Percentiles rank a stretch among this genome's conserved stretches.
Evolutionary conservation across 2,888 invertebrate genomes (phyloP).

Genomic region (Boloria selene): DNA sequence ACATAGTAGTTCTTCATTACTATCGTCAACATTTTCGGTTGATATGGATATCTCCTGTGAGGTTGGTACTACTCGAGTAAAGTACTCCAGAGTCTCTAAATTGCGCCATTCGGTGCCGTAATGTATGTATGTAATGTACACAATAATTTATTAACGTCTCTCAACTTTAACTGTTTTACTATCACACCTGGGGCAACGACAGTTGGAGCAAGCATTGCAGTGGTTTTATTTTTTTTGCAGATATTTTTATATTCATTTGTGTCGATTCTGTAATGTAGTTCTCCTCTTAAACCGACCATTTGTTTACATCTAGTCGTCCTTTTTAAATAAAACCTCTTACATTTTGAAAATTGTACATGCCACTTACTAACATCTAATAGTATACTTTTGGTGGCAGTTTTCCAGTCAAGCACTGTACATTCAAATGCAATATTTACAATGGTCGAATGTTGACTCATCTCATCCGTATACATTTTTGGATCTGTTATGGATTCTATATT

Average conservation of each 20-base stretch:
- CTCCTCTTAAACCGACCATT: constrained; percentile 35
- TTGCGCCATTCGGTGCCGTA: constrained; percentile 22
- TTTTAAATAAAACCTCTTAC: constrained; percentile 42
- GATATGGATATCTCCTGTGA: constrained; percentile 26
- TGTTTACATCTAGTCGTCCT: constrained; percentile 18
- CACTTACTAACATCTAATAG: constrained; percentile 30
- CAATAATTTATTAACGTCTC: constrained; percentile 26
- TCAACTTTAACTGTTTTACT: constrained; percentile 30
- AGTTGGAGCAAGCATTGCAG: constrained; percentile 11
- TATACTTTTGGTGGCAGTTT: not conserved
- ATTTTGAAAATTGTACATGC: constrained; percentile 41
- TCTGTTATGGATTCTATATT: too few species aligned
- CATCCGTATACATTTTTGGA: too few species aligned
- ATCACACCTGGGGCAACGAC: constrained; percentile 15
- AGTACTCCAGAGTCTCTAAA: constrained; percentile 19
- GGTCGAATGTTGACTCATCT: too few species aligned
- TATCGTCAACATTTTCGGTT: too few species aligned
- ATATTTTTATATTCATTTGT: constrained; percentile 27
- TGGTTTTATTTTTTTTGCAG: constrained; percentile 30
- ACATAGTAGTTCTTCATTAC: constrained; percentile 23
- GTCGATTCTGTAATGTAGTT: constrained; percentile 37
- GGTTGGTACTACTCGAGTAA: constrained; percentile 17
- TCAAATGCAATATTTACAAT: too few species aligned
- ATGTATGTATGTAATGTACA: too few species aligned
- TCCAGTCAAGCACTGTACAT: too few species aligned